Percentiles rank a stretch among this genome's conserved stretches.
These are phyloP conservation scores for Macrosiphum euphorbiae DNA, from an alignment of 2,888 invertebrate genomes.

Conservation along the genomic window DNA sequence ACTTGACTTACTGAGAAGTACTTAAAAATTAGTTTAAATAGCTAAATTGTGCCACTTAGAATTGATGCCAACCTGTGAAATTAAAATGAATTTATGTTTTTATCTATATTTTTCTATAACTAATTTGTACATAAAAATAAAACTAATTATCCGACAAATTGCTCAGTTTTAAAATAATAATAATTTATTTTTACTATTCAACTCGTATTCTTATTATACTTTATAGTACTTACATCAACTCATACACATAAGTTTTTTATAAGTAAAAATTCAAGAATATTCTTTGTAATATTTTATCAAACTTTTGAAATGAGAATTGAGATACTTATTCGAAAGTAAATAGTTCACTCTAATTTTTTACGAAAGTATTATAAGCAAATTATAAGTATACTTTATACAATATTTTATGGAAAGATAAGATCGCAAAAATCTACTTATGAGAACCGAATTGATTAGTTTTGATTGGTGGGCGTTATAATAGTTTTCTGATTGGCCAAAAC, in stretches of 20 bases:
- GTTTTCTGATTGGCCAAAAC: not conserved
- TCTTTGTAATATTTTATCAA: not conserved
- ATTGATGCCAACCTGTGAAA: not conserved
- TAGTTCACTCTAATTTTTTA: not conserved
- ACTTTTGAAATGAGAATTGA: not conserved
- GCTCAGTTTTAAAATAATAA: not conserved
- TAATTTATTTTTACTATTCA: not conserved
- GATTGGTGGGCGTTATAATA: not conserved
- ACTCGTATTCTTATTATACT: not conserved
- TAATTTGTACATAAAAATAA: not conserved
- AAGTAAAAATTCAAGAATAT: not conserved
- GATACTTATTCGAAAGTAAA: not conserved
- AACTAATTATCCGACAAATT: not conserved
- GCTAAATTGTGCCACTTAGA: not conserved
- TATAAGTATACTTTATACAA: not conserved
- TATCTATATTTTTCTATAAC: not conserved
- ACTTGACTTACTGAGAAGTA: not conserved
- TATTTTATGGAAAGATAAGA: not conserved
- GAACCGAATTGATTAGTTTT: not conserved
- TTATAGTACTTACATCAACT: not conserved
- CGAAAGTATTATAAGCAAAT: not conserved
- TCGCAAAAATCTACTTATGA: not conserved
- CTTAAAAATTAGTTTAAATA: not conserved
- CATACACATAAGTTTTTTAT: not conserved
- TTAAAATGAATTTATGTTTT: slow-evolving; percentile 1